A percentile compares a stretch with the other conserved stretches of the same genome.
phyloP scores from a whole-genome alignment of 2,888 invertebrate species.

The Celastrina argiolus region DNA sequence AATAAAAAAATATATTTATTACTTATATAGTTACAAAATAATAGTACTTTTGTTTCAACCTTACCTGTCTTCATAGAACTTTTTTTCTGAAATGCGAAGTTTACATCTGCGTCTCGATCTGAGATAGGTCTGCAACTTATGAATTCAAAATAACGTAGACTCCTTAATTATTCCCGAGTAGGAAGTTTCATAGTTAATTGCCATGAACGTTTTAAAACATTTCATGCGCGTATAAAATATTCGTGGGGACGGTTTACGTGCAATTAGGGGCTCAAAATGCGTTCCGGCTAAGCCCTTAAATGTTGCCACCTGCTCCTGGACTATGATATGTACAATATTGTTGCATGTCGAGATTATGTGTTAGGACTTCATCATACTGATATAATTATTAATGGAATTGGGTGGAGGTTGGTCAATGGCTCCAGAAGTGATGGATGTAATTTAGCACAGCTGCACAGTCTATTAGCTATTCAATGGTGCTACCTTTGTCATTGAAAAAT shows the following conservation, averaged over 20 bases:
- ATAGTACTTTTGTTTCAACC: too few species aligned
- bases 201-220: constrained; percentile 30
- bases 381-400: background rate
- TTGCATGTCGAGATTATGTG: background rate
- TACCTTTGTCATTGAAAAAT: too few species aligned
- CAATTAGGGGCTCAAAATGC: constrained; percentile 38
- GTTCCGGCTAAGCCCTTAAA: constrained; percentile 39
- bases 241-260: constrained; percentile 28
- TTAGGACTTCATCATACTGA: background rate
- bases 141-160: constrained; percentile 21
- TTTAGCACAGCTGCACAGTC: background rate
- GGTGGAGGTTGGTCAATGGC: background rate
- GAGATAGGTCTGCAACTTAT: background rate
- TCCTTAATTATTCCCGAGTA: constrained; percentile 26
- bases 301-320: constrained; percentile 45
- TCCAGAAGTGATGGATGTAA: background rate
- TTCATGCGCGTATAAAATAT: constrained; percentile 31
- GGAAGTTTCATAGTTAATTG: constrained; percentile 27
- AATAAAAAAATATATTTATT: too few species aligned
- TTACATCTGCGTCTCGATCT: background rate
- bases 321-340: constrained; percentile 32
- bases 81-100: background rate
- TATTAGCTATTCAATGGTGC: too few species aligned
- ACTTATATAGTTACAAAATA: too few species aligned
- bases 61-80: background rate